These are phyloP conservation scores for Mythimna lalbum DNA, from an alignment of 2,888 invertebrate genomes.

Conservation along the genomic window DNA sequence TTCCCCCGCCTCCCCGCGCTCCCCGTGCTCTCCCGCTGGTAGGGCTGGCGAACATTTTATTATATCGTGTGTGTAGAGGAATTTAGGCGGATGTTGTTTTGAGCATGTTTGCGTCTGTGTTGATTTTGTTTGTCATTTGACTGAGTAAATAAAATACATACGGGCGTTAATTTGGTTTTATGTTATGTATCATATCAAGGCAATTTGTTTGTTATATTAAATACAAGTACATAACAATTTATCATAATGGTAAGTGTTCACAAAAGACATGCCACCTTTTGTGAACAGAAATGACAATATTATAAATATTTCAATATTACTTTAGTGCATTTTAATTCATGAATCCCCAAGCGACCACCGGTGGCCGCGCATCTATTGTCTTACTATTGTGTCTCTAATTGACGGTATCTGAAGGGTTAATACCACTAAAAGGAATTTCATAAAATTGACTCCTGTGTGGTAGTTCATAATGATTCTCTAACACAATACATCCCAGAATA, in stretches of 20 bases:
- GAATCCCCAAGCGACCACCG: no score
- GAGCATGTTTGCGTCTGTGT: conserved; percentile 25
- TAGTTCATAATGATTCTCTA: conserved; percentile 3
- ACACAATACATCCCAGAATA: conserved; percentile 13
- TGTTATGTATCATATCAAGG: background rate
- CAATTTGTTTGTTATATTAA: background rate
- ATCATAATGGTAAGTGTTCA: background rate
- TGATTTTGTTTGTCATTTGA: conserved; percentile 18
- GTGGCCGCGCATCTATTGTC: no score
- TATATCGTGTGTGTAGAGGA: conserved; percentile 26
- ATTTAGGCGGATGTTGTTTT: conserved; percentile 37
- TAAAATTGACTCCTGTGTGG: background rate
- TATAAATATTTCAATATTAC: no score
- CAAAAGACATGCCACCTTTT: no score
- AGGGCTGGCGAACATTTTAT: conserved; percentile 53
- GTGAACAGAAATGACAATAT: background rate
- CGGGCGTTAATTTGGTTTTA: conserved; percentile 1
- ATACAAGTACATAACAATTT: background rate
- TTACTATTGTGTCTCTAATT: no score
- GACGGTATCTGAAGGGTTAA: no score
- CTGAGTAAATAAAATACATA: background rate
- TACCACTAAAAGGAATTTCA: conserved; percentile 2
- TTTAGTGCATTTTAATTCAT: background rate
- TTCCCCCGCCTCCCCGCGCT: background rate
- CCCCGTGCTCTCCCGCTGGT: background rate